Evolutionary conservation across 2,113 vertebrate genomes (phyloP), one percentile per base, ranked within the genome.

Genomic region (Chroicocephalus ridibundus): DNA sequence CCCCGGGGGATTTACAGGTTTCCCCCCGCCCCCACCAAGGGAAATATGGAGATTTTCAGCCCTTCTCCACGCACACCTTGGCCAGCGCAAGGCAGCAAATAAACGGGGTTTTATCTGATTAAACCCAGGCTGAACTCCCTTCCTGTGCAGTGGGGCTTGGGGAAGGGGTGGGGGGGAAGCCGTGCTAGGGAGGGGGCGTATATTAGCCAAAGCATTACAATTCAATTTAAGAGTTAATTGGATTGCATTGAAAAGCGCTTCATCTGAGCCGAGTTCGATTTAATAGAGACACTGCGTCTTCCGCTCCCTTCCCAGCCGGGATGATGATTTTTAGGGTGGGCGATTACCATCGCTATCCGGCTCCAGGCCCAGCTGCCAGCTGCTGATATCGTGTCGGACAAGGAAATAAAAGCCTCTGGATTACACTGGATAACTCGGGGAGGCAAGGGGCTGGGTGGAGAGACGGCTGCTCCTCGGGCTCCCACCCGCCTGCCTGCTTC

Each of bases 91-190:
- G 78, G 82, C 93, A 40, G 74, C 49, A 40, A 93, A 95, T 94
- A 93, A 96, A 60, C 22, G 17, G 44, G 25, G 16, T 80, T 96
- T 98, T 98, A 98, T 98, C 97, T 97, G 97, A 97, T 98, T 96
- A 94, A 98, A 97, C 97, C 29, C 15, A 58, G 87, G 92, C 38
- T 98, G 97, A 98, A 94, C 97, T 96, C 88, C 68, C 87, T 78
- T 84, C 65, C 81, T 36, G 12, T 2, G 4, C 34, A 25, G 10
- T 9, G 22, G n/a, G 60, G n/a, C 9, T 11, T 11, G 54, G 54
- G 10, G 40, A 40, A 40, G n/a, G n/a, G 9, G 38, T 38, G 9
- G 38, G 8, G 26, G 9, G 13, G 46, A 12, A 27, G 61, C 18
- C 29, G 22, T 40, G 55, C 16, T 18, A 25, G 19, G 11, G 25